Conservation (phyloP, 2,113 vertebrate genomes). For the Artemisiospiza belli region DNA sequence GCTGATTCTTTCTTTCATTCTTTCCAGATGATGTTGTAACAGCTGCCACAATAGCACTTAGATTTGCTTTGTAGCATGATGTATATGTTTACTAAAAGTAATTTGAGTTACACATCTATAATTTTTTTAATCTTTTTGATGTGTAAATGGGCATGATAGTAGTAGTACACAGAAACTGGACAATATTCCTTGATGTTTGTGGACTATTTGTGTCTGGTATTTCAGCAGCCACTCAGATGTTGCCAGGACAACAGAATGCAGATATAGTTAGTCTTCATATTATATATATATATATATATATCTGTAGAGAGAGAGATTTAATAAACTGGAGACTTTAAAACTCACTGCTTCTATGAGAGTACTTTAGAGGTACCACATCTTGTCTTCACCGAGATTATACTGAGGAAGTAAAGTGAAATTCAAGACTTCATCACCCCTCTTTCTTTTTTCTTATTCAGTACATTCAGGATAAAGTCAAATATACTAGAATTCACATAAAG, state of each 20-base stretch:
- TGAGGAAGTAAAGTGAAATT: neutral
- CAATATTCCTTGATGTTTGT: neutral
- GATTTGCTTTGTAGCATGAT: neutral
- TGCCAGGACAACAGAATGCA: neutral
- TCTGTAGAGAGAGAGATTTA: neutral
- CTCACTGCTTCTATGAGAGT: neutral
- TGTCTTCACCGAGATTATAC: neutral
- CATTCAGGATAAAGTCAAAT: neutral
- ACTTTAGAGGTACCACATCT: neutral
- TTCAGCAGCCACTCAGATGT: neutral
- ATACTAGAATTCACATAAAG: neutral
- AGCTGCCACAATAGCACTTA: neutral
- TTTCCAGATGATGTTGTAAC: neutral
- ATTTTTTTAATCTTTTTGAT: neutral
- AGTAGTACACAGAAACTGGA: neutral
- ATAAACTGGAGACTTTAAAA: neutral
- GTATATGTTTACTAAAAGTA: neutral
- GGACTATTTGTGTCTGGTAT: neutral
- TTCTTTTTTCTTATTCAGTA: neutral
- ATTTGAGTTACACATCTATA: neutral
- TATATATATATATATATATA: neutral
- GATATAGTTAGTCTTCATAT: neutral
- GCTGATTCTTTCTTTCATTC: neutral
- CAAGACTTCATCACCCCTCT: neutral
- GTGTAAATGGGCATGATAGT: neutral